Evolutionary conservation across 2,113 vertebrate species (phyloP).

Genomic region (Rhegmatorhina hoffmannsi): DNA sequence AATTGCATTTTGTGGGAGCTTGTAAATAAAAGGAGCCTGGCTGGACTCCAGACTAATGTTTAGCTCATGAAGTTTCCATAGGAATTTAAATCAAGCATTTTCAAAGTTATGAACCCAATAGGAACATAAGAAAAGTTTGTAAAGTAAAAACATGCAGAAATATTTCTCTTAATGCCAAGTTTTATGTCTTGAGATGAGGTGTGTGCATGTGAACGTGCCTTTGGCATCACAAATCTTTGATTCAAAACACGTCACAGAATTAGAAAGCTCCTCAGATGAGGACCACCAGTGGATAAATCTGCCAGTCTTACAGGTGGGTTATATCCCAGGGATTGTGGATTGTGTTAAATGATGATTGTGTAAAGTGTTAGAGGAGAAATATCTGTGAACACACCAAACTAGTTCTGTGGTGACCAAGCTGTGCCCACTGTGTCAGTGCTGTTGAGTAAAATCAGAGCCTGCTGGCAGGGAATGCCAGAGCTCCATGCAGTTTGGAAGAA

Average conservation of each 20-base stretch:
- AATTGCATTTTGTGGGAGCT: neutral
- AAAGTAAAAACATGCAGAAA: neutral
- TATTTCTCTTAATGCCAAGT: neutral
- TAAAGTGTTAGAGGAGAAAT: neutral
- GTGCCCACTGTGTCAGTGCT: neutral
- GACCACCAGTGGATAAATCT: neutral
- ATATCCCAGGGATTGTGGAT: neutral
- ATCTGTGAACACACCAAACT: neutral
- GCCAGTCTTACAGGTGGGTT: neutral
- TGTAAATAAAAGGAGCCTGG: neutral
- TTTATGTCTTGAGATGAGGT: neutral
- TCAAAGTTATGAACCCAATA: neutral
- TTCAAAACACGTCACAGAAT: neutral
- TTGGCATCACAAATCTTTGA: neutral
- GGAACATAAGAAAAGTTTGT: neutral
- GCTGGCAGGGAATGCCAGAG: neutral
- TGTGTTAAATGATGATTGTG: neutral
- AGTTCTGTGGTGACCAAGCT: neutral
- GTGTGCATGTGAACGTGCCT: neutral
- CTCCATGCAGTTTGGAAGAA: neutral
- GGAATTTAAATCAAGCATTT: slow-evolving; percentile 9
- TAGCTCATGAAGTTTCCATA: neutral
- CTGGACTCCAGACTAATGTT: neutral
- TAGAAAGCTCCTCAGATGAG: neutral
- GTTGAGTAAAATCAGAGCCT: neutral